Conservation (phyloP, 2,888 invertebrate species). For the Baronia brevicornis region DNA sequence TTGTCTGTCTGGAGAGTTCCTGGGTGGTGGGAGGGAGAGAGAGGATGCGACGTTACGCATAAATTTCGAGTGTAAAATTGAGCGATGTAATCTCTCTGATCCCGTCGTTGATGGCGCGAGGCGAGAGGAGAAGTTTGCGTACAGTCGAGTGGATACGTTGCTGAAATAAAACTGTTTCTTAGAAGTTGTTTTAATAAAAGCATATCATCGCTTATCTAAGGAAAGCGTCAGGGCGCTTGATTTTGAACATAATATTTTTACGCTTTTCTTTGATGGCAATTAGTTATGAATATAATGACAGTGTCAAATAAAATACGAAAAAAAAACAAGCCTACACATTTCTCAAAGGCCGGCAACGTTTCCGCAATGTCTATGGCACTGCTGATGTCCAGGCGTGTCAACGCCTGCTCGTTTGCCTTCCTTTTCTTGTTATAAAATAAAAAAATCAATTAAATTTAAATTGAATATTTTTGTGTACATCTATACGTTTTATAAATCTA, state of each 20-base stretch:
- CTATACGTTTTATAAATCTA: no score
- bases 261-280: no score
- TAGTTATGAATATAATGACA: no score
- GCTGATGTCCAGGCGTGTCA: no score
- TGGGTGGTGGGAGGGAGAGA: slow-evolving; percentile 29
- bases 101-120: slow-evolving; percentile 19
- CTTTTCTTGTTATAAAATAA: no score
- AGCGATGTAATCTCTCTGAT: slow-evolving; percentile 40
- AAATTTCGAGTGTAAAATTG: slow-evolving; percentile 58
- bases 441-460: no score
- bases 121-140: slow-evolving; percentile 17
- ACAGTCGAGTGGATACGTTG: slow-evolving; percentile 10
- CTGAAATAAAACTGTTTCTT: slow-evolving; percentile 29
- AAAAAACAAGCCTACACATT: no score
- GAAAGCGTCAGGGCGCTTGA: slow-evolving; percentile 1
- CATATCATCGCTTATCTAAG: slow-evolving; percentile 4
- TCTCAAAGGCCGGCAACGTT: no score
- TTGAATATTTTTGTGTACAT: no score
- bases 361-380: no score
- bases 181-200: slow-evolving; percentile 12
- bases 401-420: no score
- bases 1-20: slow-evolving; percentile 22
- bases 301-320: no score
- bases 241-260: slow-evolving; percentile 7
- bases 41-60: slow-evolving; percentile 39